Evolutionary conservation across 2,888 invertebrate genomes (phyloP).

Genomic region (Monopis laevigella): DNA sequence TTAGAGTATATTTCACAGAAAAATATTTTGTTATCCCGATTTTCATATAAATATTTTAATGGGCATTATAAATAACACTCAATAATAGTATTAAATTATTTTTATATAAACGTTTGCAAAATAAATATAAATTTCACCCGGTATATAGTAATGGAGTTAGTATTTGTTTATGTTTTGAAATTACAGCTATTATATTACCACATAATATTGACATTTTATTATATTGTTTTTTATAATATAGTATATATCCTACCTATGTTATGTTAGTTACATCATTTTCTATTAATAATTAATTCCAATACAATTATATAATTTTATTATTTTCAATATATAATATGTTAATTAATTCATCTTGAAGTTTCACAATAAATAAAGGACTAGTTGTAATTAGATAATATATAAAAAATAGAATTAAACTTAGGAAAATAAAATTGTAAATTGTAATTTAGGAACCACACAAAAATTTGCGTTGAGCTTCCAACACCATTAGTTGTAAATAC

Average conservation of each 20-base stretch:
- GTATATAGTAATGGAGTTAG: too few relatives aligned
- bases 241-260: background rate
- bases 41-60: too few relatives aligned
- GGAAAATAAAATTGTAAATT: conserved; percentile 5
- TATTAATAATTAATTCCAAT: background rate
- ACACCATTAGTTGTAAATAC: conserved; percentile 69
- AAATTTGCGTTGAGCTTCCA: conserved; percentile 69
- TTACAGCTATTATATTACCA: background rate
- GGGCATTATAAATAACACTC: too few relatives aligned
- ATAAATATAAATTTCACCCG: too few relatives aligned
- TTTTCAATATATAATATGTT: too few relatives aligned
- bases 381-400: background rate
- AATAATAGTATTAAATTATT: too few relatives aligned
- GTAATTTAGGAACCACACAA: conserved; percentile 41
- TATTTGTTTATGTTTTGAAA: background rate
- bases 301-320: background rate
- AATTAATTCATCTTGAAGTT: too few relatives aligned
- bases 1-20: too few relatives aligned
- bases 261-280: background rate
- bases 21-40: too few relatives aligned
- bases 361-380: too few relatives aligned
- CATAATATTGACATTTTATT: background rate
- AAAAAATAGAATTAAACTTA: background rate
- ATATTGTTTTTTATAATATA: background rate
- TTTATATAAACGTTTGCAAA: too few relatives aligned